Base-by-base conservation (phyloP, 2,888 invertebrate species). In the Tholera decimalis region DNA sequence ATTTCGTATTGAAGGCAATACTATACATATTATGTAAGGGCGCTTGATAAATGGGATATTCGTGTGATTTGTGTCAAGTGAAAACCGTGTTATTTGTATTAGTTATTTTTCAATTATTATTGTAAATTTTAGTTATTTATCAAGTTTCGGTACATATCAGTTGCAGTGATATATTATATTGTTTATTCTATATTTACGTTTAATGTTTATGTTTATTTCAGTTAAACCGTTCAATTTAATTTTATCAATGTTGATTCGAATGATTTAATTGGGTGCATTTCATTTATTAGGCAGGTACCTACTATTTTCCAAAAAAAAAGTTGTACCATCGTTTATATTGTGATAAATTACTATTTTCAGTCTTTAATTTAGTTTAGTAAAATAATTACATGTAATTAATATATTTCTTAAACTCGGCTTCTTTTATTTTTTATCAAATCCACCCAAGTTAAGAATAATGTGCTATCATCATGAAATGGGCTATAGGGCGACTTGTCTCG, bases 271-370 rank as follows among this genome's bases (percentile, higher is more conserved):
- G 35, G 30, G 62, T 68, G 57, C 67, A 58, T 63, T 77, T 73
- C 68, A 47, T 60, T 66, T 63, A 33, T 30, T 47, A 22, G 63
- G 33, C 58, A 33, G 59, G 61, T 72, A 72, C 64, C 37, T 73
- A 72, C 59, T 37, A 24, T 50, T 73, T 61, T 71, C 24, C 62
- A 50, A 57, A 60, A 46, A 47, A 37, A 51, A 53, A 35, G 63
- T 46, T 47, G 73, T 78, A 73, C 78, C 64, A 66, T 49, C 63
- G 69, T 65, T 57, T 51, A 49, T 57, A 67, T 71, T 81, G 82
- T 82, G 82, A 82, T 82, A 82, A 74, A 76, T 80, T 73, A 78
- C 58, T 66, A 65, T 73, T 68, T 66, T 77, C 59, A 47, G 62
- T 73, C n/a, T 75, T 62, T 74, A 37, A 54, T 73, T 80, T 80